Percentiles rank a stretch among this genome's conserved stretches.
These are phyloP conservation scores for Lasioglossum baleicum DNA, from an alignment of 1,140 invertebrate genomes.

Conservation along the genomic window DNA sequence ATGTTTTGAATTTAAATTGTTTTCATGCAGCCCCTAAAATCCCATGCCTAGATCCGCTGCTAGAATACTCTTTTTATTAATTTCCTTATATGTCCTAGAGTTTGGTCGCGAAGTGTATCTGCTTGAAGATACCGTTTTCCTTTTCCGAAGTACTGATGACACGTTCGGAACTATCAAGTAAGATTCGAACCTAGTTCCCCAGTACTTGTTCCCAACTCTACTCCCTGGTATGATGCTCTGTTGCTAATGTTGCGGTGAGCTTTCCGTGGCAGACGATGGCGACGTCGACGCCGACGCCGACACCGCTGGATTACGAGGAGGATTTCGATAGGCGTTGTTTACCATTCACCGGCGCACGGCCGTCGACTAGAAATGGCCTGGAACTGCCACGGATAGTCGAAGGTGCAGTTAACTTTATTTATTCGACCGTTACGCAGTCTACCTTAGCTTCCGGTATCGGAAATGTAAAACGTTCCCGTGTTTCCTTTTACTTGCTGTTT, in stretches of 20 bases:
- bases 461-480: slow-evolving; percentile 8
- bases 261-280: neutral
- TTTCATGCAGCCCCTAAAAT: too few relatives aligned
- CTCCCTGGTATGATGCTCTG: slow-evolving; percentile 17
- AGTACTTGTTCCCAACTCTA: too few relatives aligned
- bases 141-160: too few relatives aligned
- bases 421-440: slow-evolving; percentile 39
- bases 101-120: too few relatives aligned
- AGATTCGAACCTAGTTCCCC: too few relatives aligned
- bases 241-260: slow-evolving; percentile 31
- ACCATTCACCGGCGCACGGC: slow-evolving; percentile 10
- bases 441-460: slow-evolving; percentile 29
- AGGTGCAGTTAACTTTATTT: slow-evolving; percentile 49
- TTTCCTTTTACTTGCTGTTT: slow-evolving; percentile 26
- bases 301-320: slow-evolving; percentile 16
- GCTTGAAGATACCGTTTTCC: too few relatives aligned
- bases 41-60: too few relatives aligned
- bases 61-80: too few relatives aligned
- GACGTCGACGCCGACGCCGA: neutral
- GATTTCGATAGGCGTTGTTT: slow-evolving; percentile 38
- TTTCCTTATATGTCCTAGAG: too few relatives aligned
- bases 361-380: slow-evolving; percentile 38
- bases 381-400: slow-evolving; percentile 32
- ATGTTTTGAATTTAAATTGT: too few relatives aligned
- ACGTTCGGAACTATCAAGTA: too few relatives aligned